Evolutionary conservation across 2,888 invertebrate species (phyloP).

Genomic region (Eulithis prunata): DNA sequence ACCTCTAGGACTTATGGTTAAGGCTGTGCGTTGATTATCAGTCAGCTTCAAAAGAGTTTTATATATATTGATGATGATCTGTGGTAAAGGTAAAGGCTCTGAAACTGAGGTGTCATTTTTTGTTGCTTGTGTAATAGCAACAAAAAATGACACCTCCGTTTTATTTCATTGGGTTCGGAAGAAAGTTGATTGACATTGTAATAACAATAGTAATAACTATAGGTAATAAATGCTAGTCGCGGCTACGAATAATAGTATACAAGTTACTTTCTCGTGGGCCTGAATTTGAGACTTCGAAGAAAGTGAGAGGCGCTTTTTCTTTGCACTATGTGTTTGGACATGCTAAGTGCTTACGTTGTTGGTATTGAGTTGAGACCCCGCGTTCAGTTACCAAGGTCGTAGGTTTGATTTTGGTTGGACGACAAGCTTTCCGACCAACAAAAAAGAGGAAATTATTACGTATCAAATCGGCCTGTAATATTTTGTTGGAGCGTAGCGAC

Average conservation of each 20-base stretch:
- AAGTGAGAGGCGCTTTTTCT: slow-evolving; percentile 81
- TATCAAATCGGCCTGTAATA: too few relatives aligned
- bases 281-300: slow-evolving; percentile 68
- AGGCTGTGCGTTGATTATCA: too few relatives aligned
- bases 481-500: too few relatives aligned
- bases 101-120: too few relatives aligned
- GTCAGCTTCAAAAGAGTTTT: too few relatives aligned
- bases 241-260: slow-evolving; percentile 57
- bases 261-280: slow-evolving; percentile 69
- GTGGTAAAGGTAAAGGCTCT: too few relatives aligned
- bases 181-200: slow-evolving; percentile 61
- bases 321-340: slow-evolving; percentile 68
- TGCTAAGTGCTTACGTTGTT: slow-evolving; percentile 24
- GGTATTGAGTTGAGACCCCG: background rate
- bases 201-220: slow-evolving; percentile 55
- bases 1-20: too few relatives aligned
- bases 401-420: background rate
- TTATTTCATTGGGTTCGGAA: slow-evolving; percentile 43
- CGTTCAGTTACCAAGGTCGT: background rate
- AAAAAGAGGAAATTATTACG: background rate
- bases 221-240: slow-evolving; percentile 53
- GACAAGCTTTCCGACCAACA: background rate
- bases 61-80: too few relatives aligned
- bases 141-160: background rate
- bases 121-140: too few relatives aligned